These are phyloP conservation scores for Neosilurus hyrtlii DNA, from an alignment of 2,797 vertebrate species.

Conservation along the genomic window DNA sequence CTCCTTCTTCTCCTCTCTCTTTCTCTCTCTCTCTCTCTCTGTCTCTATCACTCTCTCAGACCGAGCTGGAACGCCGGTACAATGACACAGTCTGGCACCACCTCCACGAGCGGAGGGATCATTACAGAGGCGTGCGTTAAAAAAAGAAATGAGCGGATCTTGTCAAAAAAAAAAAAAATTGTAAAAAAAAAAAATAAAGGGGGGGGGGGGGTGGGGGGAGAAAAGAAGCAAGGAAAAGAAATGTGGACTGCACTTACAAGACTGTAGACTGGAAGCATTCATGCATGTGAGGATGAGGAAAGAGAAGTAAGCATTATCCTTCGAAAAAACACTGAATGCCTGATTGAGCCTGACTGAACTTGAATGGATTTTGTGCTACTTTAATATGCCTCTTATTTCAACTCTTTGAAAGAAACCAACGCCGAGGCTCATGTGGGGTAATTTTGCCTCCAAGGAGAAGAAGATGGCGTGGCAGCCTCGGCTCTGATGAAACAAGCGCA, in stretches of 20 bases:
- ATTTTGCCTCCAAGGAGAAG: slow-evolving; percentile 20
- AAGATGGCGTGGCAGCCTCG: background rate
- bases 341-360: slow-evolving; percentile 41
- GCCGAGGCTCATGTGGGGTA: slow-evolving; percentile 14
- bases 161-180: background rate
- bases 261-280: slow-evolving; percentile 15
- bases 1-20: background rate
- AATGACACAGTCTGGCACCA: slow-evolving; percentile 42
- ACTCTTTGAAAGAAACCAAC: slow-evolving; percentile 29
- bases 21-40: too few species aligned
- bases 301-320: slow-evolving; percentile 24
- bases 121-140: slow-evolving; percentile 37
- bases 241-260: background rate
- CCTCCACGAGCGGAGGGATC: slow-evolving; percentile 35
- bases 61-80: slow-evolving; percentile 30
- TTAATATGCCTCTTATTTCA: slow-evolving; percentile 41
- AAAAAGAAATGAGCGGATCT: slow-evolving; percentile 29
- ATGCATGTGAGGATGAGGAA: slow-evolving; percentile 8
- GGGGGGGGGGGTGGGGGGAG: too few species aligned
- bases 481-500: slow-evolving; percentile 65
- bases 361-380: slow-evolving; percentile 35
- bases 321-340: slow-evolving; percentile 13
- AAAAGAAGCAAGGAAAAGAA: slow-evolving; percentile 1
- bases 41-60: background rate
- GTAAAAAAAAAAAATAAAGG: background rate